Base-by-base conservation (phyloP, 2,888 invertebrate species). In the Caenorhabditis sp. region DNA sequence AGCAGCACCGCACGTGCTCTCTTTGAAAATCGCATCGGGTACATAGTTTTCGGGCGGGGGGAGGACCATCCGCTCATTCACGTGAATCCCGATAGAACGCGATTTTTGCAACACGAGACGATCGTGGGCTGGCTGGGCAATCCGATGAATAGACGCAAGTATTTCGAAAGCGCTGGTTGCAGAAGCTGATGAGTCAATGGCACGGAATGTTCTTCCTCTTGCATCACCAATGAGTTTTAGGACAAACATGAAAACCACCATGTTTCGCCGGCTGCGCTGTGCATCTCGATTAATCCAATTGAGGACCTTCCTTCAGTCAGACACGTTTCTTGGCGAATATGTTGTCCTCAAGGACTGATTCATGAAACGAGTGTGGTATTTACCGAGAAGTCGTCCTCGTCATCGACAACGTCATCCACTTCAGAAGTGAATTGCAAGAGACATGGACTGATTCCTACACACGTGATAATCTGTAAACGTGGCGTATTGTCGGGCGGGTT, bases 21-120 rank as follows among this genome's bases (percentile, higher is more conserved):
- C 37, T 53, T 61, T 41, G n/a, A 53, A 52, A 59, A 59, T 70
- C 59, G 45, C 45, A 24, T n/a, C 45, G 70, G 59, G 70, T 59
- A 59, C 59, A 70, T 70, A 70, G 70, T 70, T 68, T 58, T 68
- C 59, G 55, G 30, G n/a, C n/a, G n/a, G n/a, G n/a, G n/a, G n/a
- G n/a, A n/a, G n/a, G 66, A 41, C 46, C 66, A 26, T 24, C 24
- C 27, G 32, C 37, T 7, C 9, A 9, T 70, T 59, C 70, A 70
- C 70, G 70, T 70, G 70, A 61, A 70, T n/a, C 20, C 9, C 35
- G 35, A 35, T 9, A n/a, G 24, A 43, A 45, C 30, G 22, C 24
- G n/a, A 7, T 43, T 32, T 62, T 43, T 59, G 70, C 45, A 59
- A 59, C 48, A 37, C 26, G 59, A 59, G 41, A 70, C 50, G 43